These are phyloP conservation scores for Dasysyrphus albostriatus DNA, from an alignment of 2,888 invertebrate species.

Conservation along the genomic window DNA sequence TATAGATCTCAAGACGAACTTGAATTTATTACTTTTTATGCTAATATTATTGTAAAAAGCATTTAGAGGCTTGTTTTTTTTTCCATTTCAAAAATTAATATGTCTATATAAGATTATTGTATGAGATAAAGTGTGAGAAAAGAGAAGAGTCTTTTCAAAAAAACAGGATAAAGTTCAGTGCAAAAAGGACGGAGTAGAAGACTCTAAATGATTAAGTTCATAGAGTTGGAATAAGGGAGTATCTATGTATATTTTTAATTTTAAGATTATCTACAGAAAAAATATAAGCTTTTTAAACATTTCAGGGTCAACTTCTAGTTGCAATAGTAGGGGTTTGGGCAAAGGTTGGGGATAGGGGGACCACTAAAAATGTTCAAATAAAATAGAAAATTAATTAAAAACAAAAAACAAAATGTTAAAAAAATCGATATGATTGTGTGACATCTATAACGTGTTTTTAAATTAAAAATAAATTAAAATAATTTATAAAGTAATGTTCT, in stretches of 20 bases:
- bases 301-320: constrained; percentile 70
- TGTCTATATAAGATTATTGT: neutral
- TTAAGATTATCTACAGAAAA: constrained; percentile 59
- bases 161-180: constrained; percentile 52
- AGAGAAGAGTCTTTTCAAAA: constrained; percentile 40
- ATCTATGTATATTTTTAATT: constrained; percentile 19
- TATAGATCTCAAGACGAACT: constrained; percentile 44
- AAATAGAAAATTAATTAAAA: constrained; percentile 13
- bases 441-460: constrained; percentile 41
- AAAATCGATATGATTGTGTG: constrained; percentile 62
- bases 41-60: constrained; percentile 32
- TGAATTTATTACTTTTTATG: constrained; percentile 38
- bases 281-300: constrained; percentile 63
- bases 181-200: constrained; percentile 59
- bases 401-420: constrained; percentile 27
- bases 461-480: neutral
- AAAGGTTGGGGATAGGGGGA: constrained; percentile 38
- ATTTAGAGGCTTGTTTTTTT: constrained; percentile 45
- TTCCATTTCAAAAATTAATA: constrained; percentile 34
- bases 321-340: constrained; percentile 25
- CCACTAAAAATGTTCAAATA: constrained; percentile 51
- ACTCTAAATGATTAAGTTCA: constrained; percentile 55
- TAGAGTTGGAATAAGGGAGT: constrained; percentile 51
- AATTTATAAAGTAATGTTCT: neutral
- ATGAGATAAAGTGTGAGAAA: constrained; percentile 40